These are phyloP conservation scores for Melanophora roralis DNA, from an alignment of 2,888 invertebrate genomes.

Conservation along the genomic window DNA sequence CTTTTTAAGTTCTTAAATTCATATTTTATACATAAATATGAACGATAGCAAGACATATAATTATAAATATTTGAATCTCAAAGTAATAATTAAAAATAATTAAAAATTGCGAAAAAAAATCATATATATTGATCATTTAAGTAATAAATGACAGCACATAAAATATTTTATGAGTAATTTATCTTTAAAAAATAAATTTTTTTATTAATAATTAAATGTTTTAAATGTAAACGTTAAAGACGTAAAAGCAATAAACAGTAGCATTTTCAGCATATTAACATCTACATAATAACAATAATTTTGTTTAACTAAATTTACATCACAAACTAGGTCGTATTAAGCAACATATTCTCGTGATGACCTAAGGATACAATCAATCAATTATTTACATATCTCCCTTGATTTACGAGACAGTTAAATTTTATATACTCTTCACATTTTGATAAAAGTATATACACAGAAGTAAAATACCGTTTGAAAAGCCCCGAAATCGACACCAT, in stretches of 20 bases:
- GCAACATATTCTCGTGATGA: conserved; percentile 53
- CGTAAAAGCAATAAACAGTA: conserved; percentile 51
- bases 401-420: too few species aligned
- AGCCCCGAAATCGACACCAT: too few species aligned
- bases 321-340: neutral
- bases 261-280: conserved; percentile 49
- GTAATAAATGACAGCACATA: conserved; percentile 14
- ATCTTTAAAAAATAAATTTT: neutral
- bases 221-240: conserved; percentile 27
- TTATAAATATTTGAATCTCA: neutral
- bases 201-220: conserved; percentile 16
- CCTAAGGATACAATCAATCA: conserved; percentile 57
- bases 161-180: neutral
- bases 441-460: too few species aligned
- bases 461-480: too few species aligned
- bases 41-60: too few species aligned
- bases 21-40: too few species aligned
- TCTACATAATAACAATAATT: conserved; percentile 58
- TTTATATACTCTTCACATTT: too few species aligned
- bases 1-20: too few species aligned
- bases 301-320: conserved; percentile 44
- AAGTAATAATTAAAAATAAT: conserved; percentile 20
- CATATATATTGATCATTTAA: conserved; percentile 8
- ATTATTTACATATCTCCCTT: conserved; percentile 29
- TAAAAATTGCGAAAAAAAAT: neutral